A percentile compares a stretch with the other conserved stretches of the same genome.
Conservation (phyloP, 2,888 invertebrate species). For the Apamea sordens region DNA sequence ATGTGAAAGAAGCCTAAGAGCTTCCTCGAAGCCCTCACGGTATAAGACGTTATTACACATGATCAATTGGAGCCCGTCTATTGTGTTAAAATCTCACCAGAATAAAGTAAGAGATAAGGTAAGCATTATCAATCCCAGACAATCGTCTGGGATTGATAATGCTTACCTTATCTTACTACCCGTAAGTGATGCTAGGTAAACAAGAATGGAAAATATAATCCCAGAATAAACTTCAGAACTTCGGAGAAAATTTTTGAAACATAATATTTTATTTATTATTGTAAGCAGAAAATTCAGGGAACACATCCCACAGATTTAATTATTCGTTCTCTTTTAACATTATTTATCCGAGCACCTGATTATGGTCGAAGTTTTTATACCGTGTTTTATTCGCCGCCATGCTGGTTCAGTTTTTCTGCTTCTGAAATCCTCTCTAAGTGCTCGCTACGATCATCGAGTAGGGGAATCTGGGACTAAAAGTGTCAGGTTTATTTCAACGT, state of each 20-base stretch:
- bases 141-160: no score
- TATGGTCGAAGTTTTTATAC: slow-evolving; percentile 3
- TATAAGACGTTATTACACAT: neutral
- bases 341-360: slow-evolving; percentile 1
- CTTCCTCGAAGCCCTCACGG: neutral
- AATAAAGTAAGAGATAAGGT: no score
- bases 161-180: neutral
- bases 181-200: neutral
- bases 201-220: neutral
- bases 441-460: slow-evolving; percentile 10
- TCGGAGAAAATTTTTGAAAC: neutral
- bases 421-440: slow-evolving; percentile 31
- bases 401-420: slow-evolving; percentile 27
- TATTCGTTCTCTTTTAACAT: slow-evolving; percentile 4
- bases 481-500: neutral
- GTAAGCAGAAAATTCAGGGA: neutral
- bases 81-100: neutral
- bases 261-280: neutral
- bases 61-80: neutral
- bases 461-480: slow-evolving; percentile 7
- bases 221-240: neutral
- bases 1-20: neutral
- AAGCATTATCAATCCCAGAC: no score
- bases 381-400: slow-evolving; percentile 16
- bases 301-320: neutral